phyloP scores from a whole-genome alignment of 2,797 vertebrate species.

The Poeciliopsis gracilis region DNA sequence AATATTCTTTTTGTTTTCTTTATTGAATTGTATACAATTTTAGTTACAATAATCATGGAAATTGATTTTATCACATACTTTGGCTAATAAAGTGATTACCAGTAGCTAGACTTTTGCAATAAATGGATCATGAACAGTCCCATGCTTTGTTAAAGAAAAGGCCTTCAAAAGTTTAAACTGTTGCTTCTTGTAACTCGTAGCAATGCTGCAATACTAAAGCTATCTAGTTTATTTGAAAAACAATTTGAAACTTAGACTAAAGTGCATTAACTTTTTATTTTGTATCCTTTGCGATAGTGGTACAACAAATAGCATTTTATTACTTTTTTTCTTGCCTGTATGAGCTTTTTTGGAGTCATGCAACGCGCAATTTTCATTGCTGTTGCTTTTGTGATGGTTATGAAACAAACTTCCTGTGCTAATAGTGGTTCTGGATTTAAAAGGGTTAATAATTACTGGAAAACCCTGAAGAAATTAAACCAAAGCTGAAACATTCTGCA shows the following conservation, averaged over 20 bases:
- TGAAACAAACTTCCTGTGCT: background rate
- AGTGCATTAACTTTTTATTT: background rate
- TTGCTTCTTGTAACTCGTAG: background rate
- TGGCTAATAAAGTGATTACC: background rate
- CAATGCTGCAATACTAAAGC: background rate
- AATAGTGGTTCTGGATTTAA: background rate
- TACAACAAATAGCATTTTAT: background rate
- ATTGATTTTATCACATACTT: background rate
- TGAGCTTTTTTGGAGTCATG: background rate
- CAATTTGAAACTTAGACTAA: background rate
- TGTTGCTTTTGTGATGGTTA: background rate
- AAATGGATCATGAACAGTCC: background rate
- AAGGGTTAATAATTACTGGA: background rate
- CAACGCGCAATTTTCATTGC: background rate
- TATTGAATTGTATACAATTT: no score
- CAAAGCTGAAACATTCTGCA: background rate
- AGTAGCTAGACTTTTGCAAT: background rate
- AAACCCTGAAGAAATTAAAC: background rate
- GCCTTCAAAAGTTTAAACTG: background rate
- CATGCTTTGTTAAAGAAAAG: background rate
- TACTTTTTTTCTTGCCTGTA: background rate
- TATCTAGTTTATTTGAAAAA: background rate
- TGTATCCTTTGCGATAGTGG: background rate
- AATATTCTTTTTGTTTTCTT: background rate
- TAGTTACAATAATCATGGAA: no score